phyloP scores from a whole-genome alignment of 2,113 vertebrate species.

The Sphyrna mokarran region DNA sequence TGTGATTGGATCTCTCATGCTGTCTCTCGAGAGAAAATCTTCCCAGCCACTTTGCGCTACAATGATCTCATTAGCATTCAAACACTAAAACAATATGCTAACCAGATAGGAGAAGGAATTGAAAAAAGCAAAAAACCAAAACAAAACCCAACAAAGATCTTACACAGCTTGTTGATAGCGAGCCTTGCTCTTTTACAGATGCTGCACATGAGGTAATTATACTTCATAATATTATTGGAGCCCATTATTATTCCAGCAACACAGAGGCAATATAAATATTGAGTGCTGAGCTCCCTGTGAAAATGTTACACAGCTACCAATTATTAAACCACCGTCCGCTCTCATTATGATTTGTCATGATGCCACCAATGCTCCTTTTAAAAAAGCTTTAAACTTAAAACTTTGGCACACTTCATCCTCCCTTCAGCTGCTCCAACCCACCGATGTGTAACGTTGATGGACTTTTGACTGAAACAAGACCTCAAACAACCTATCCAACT shows the following conservation, averaged over 20 bases:
- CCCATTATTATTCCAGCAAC: background rate
- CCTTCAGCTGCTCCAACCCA: no score
- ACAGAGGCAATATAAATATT: background rate
- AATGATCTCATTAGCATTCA: background rate
- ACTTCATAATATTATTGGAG: slow-evolving; percentile 9
- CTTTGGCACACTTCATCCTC: no score
- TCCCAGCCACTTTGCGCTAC: background rate
- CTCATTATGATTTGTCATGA: background rate
- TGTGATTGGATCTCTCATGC: background rate
- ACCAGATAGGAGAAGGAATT: background rate
- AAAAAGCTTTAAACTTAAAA: no score
- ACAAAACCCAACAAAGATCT: background rate
- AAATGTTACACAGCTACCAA: background rate
- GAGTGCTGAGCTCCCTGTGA: background rate
- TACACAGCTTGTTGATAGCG: background rate
- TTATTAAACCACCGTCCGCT: background rate
- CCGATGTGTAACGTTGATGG: no score
- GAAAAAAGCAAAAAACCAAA: no score
- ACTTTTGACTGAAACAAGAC: no score
- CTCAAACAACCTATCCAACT: no score
- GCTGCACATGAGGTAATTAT: background rate
- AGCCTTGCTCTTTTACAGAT: background rate
- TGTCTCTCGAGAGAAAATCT: no score
- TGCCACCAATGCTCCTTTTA: background rate
- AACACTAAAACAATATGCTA: background rate